Evolutionary conservation across 2,113 vertebrate species (phyloP), one percentile per base, ranked within the genome.

Genomic region (Eubucco bourcierii): DNA sequence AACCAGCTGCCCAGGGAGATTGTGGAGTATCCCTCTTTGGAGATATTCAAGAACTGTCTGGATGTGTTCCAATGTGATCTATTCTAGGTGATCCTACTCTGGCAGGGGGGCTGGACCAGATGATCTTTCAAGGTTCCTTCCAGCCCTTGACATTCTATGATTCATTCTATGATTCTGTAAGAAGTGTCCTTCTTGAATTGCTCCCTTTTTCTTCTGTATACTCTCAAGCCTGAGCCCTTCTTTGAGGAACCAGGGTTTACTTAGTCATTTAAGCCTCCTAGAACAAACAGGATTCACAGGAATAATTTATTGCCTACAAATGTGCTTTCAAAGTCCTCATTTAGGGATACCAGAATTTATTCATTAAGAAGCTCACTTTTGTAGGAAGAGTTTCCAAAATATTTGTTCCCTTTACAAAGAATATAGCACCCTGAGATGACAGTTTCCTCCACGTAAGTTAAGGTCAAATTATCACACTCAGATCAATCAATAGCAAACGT

Each of bases 401-500:
- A 82, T 92, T 87, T 80, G 13, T 94, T 96, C 84, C 73, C 25
- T 91, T 94, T 87, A 85, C 64, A 52, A 61, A 46, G 84, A 86
- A 34, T 86, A 47, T 34, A n/a, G 12, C 56, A 76, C 16, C 1
- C 4, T 83, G 47, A 97, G 89, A 82, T 71, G 41, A 86, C 63
- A 86, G 34, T 82, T 93, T 84, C 23, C 53, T 81, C 83, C 76
- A 67, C 21, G 44, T 37, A 94, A 76, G 7, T 21, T 93, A 85
- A 94, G 83, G 91, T 75, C 53, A 63, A 55, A 86, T 66, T 67
- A 60, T 18, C 61, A 44, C 70, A 88, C 63, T 33, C 59, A 90
- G 87, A 93, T 72, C 95, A 96, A 95, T 79, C 60, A 88, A 76
- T 21, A 79, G n/a, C 44, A 92, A 90, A 84, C 76, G 80, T 84